phyloP scores from a whole-genome alignment of 2,113 vertebrate genomes.

The Cricetomys ansorgei region DNA sequence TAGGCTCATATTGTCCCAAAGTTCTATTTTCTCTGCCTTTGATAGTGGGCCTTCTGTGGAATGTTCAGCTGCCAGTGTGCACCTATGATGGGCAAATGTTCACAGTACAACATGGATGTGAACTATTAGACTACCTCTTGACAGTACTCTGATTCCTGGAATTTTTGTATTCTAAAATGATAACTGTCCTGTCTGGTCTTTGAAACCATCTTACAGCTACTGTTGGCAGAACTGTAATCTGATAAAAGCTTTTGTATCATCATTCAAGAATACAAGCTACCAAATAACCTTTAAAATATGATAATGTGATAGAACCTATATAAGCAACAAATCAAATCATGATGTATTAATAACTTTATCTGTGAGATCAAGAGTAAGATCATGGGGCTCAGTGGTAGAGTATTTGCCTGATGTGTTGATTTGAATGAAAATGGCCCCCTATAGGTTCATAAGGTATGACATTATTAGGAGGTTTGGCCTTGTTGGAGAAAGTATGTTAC shows the following conservation, averaged over 20 bases:
- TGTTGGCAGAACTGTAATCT: background rate
- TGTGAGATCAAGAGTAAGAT: background rate
- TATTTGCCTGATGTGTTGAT: background rate
- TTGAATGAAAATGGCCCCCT: too few relatives aligned
- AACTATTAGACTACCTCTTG: background rate
- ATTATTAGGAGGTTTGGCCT: too few relatives aligned
- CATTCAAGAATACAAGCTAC: background rate
- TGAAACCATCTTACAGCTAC: background rate
- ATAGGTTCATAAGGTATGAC: too few relatives aligned
- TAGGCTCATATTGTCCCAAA: background rate
- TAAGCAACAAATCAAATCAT: background rate
- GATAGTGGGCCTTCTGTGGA: background rate
- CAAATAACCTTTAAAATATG: background rate
- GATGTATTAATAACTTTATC: background rate
- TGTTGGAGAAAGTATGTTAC: too few relatives aligned
- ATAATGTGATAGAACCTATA: background rate
- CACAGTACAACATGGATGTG: background rate
- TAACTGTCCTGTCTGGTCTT: background rate
- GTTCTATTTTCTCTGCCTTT: background rate
- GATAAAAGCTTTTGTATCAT: background rate
- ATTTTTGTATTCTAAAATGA: background rate
- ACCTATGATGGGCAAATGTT: background rate
- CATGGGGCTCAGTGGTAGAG: background rate
- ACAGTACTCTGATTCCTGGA: background rate
- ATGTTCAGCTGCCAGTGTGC: background rate